Percentiles rank a stretch among this genome's conserved stretches.
Evolutionary conservation across 2,888 invertebrate genomes (phyloP).

Genomic region (Gastracanthus pulcherrimus): DNA sequence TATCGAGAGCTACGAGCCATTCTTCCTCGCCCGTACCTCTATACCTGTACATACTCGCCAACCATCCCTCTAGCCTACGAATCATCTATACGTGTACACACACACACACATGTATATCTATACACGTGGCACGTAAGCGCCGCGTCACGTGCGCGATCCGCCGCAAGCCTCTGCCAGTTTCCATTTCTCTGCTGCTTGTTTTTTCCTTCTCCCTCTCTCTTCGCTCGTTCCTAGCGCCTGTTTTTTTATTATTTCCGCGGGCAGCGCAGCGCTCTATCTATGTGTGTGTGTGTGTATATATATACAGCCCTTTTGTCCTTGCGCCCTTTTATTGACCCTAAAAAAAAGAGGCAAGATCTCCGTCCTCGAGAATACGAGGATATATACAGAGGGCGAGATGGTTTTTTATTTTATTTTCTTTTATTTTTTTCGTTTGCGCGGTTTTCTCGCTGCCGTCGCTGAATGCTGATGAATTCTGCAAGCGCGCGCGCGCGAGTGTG

Average conservation of each 20-base stretch:
- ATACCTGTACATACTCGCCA: background rate
- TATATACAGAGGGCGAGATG: background rate
- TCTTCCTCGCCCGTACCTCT: background rate
- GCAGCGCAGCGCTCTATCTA: slow-evolving; percentile 3
- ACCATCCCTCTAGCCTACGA: background rate
- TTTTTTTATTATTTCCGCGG: slow-evolving; percentile 3
- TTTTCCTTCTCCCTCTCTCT: background rate
- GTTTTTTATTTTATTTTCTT: background rate
- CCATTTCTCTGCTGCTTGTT: background rate
- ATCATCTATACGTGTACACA: background rate
- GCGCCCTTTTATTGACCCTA: slow-evolving; percentile 43
- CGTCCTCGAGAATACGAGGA: background rate
- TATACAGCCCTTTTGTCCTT: background rate
- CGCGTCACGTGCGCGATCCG: slow-evolving; percentile 38
- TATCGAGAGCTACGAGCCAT: slow-evolving; percentile 41
- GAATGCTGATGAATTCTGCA: slow-evolving; percentile 51
- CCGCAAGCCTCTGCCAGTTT: background rate
- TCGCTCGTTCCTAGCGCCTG: background rate
- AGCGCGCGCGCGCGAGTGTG: background rate
- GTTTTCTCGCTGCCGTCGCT: slow-evolving; percentile 13
- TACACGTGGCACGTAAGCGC: background rate
- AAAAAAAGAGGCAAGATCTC: slow-evolving; percentile 23
- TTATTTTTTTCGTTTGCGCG: background rate
- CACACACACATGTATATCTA: background rate
- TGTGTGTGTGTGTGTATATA: no score